Percentiles rank a stretch among this genome's conserved stretches.
phyloP scores from a whole-genome alignment of 2,888 invertebrate species.

The Pandemis cinnamomeana region DNA sequence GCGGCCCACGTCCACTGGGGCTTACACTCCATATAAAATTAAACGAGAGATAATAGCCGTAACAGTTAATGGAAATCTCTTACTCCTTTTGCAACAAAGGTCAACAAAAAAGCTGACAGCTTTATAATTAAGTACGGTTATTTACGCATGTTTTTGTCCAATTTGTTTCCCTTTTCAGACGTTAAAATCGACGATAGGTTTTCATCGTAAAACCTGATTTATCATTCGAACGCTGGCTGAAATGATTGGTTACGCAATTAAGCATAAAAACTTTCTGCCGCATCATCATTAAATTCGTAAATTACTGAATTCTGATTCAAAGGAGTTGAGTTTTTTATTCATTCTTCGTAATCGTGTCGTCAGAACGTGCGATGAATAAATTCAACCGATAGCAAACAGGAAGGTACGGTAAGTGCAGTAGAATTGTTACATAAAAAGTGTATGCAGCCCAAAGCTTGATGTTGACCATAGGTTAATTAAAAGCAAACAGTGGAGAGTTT shows the following conservation, averaged over 20 bases:
- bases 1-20: constrained; percentile 52
- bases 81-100: constrained; percentile 1
- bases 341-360: neutral
- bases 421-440: constrained; percentile 79
- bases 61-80: constrained; percentile 36
- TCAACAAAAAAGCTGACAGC: neutral
- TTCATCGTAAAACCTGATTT: constrained; percentile 52
- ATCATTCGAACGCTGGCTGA: constrained; percentile 53
- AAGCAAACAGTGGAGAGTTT: constrained; percentile 76
- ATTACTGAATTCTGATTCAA: constrained; percentile 48
- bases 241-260: constrained; percentile 58
- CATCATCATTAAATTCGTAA: constrained; percentile 49
- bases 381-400: constrained; percentile 52
- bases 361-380: constrained; percentile 19
- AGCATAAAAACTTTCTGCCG: constrained; percentile 50
- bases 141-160: constrained; percentile 45
- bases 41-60: constrained; percentile 55
- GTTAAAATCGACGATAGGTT: constrained; percentile 47
- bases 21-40: constrained; percentile 54
- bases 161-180: constrained; percentile 40
- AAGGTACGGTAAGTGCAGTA: constrained; percentile 67
- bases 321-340: constrained; percentile 10
- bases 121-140: constrained; percentile 1
- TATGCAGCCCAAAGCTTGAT: constrained; percentile 66
- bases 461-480: constrained; percentile 81